These are phyloP conservation scores for Campoplex capitator DNA, from an alignment of 2,888 invertebrate genomes.

Conservation along the genomic window DNA sequence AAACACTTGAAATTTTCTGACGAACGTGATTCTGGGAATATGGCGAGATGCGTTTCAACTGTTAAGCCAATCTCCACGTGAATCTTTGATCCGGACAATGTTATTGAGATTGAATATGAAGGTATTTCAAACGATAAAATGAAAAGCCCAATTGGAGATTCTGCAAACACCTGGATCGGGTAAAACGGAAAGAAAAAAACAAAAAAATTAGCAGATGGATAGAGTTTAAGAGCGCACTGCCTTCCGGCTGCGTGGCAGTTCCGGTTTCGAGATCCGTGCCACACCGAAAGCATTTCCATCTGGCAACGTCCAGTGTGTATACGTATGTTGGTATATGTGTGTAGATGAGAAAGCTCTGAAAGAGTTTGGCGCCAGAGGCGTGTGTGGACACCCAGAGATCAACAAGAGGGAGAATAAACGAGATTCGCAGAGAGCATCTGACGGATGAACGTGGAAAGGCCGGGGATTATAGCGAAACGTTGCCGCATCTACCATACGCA, in stretches of 20 bases:
- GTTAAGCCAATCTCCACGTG: neutral
- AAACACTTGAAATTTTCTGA: neutral
- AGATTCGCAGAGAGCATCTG: constrained; percentile 21
- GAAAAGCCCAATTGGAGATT: constrained; percentile 7
- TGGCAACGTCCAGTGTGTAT: neutral
- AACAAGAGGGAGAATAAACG: constrained; percentile 21
- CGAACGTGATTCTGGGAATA: neutral
- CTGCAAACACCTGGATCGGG: constrained; percentile 5
- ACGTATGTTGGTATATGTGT: neutral
- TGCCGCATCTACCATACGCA: constrained; percentile 29
- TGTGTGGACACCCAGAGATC: constrained; percentile 39
- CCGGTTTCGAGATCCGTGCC: constrained; percentile 21
- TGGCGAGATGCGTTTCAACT: neutral
- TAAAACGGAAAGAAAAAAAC: neutral
- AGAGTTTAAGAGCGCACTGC: neutral
- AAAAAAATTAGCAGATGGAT: neutral
- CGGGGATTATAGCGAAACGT: constrained; percentile 58
- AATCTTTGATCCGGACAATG: neutral
- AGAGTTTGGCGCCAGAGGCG: neutral
- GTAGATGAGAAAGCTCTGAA: constrained; percentile 8
- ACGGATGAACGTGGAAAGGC: constrained; percentile 48
- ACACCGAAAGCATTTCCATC: constrained; percentile 25
- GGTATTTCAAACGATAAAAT: neutral
- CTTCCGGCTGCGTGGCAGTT: constrained; percentile 37
- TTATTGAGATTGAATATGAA: neutral